Evolutionary conservation across 2,797 vertebrate genomes (phyloP).

Genomic region (Aldrovandia affinis): DNA sequence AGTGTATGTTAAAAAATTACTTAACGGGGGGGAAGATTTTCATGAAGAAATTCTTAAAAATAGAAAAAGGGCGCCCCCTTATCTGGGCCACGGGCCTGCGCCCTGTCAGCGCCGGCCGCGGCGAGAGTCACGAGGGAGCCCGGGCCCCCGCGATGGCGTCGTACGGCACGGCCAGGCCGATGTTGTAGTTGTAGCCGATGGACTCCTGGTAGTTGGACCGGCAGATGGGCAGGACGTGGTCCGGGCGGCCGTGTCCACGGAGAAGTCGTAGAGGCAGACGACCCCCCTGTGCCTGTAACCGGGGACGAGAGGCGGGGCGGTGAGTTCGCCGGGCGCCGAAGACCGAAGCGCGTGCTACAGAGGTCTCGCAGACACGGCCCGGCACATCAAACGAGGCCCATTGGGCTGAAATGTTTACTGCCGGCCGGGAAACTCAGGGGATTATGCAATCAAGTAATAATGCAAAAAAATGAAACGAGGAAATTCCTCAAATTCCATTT

Average conservation of each 20-base stretch:
- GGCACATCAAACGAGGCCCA: no score
- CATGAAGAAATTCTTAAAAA: neutral
- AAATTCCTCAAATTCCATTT: neutral
- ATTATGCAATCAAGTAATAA: constrained; percentile 12
- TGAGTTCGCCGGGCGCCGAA: neutral
- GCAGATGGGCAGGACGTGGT: constrained; percentile 88
- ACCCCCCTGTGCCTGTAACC: constrained; percentile 82
- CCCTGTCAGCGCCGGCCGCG: neutral
- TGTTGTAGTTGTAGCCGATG: constrained; percentile 87
- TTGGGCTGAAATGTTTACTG: no score
- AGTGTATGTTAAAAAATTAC: neutral
- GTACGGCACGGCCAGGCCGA: constrained; percentile 82
- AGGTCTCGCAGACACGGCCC: no score
- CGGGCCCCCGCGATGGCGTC: constrained; percentile 67
- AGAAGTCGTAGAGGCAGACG: constrained; percentile 90
- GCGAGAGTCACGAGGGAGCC: constrained; percentile 46
- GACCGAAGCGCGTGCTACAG: neutral
- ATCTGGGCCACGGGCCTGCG: neutral
- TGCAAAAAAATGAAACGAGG: neutral
- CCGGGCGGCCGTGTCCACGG: constrained; percentile 75
- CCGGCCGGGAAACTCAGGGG: no score
- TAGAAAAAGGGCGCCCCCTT: neutral
- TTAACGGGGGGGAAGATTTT: neutral
- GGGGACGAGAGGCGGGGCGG: neutral
- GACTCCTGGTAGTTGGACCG: constrained; percentile 77